Evolutionary conservation across 2,797 vertebrate genomes (phyloP), one percentile per base, ranked within the genome.

Genomic region (Pristis pectinata): DNA sequence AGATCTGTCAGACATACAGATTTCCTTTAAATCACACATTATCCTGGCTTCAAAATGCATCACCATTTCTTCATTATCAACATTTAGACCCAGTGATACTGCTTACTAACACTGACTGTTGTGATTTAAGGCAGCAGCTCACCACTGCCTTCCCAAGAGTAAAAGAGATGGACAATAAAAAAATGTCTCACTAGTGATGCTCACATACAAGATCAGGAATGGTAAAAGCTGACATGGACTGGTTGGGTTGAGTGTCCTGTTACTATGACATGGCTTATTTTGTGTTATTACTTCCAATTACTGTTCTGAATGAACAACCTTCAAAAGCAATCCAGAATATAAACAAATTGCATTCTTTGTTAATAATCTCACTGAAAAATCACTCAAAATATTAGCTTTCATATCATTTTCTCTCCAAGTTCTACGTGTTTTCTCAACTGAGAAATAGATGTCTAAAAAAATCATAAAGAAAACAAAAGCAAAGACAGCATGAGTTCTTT

Each of bases 291-390:
- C 59, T 91, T 91, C 87, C 7, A 64, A 61, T 41, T 41, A 37
- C 22, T 41, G 19, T 91, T 91, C 24, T 37, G 85, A 89, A 61
- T 15, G 30, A 89, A 89, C 30, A 61, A 61, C 15, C 30, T 89
- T 89, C 13, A 17, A 61, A 19, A 37, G 87, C 61, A 91, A 91
- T 37, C 61, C 87, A 67, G 87, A 91, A 91, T 67, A 91, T 91
- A 67, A 89, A 91, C 59, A 24, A 59, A 91, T 37, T 7, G 13
- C 1, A 8, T 15, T 37, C 56, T 89, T 64, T 19, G 5, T 41
- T 64, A 41, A 87, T 56, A 59, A 91, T 19, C 6, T 91, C 19
- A 67, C n/a, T 41, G n/a, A 10, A 67, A 64, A 91, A 91, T 91
- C 59, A 64, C 83, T 76, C 19, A 64, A 24, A 67, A 37, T 91